Evolutionary conservation across 2,113 vertebrate genomes (phyloP), one percentile per base, ranked within the genome.

Genomic region (Papio anubis): DNA sequence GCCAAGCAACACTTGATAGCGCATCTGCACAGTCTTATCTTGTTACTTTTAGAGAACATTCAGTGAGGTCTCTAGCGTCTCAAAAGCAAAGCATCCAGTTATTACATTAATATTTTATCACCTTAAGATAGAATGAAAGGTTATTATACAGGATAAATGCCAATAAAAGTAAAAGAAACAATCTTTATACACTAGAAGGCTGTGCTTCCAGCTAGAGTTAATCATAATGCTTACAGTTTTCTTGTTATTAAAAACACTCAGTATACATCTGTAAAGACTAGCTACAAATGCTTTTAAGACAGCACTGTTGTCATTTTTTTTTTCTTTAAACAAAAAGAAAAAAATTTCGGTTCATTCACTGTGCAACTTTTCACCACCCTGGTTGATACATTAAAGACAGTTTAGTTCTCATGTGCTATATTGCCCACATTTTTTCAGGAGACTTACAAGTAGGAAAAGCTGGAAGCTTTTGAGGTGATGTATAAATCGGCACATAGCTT

Each of bases 1-100:
- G 96, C 94, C 97, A 89, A 96, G 93, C 89, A 89, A 68, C 83
- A 88, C 78, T 94, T 97, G 91, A 95, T 97, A 98, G 97, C 96
- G 96, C 88, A 27, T 93, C 59, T 66, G 23, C n/a, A 50, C 87
- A 90, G 70, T 79, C 38, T 95, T 40, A 73, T 4, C 0, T 52
- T 35, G 76, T 23, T 35, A 35, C 59, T 57, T 85, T 94, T 6
- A 93, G 97, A 7, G 32, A 40, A 83, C 21, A 55, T 72, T 68
- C 79, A 92, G 23, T 88, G 88, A 83, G 52, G 2, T 3, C 38
- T 0, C 3, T 50, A 18, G 20, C 66, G 92, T 97, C 82, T 96
- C 82, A 72, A 52, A 96, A 91, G 25, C 8, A 72, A 61, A 90
- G 8, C 50, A 30, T 89, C 3, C 43, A 78, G 40, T 90, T 84